Conservation (phyloP, 2,113 vertebrate species). For the Nannobrachium achirus region DNA sequence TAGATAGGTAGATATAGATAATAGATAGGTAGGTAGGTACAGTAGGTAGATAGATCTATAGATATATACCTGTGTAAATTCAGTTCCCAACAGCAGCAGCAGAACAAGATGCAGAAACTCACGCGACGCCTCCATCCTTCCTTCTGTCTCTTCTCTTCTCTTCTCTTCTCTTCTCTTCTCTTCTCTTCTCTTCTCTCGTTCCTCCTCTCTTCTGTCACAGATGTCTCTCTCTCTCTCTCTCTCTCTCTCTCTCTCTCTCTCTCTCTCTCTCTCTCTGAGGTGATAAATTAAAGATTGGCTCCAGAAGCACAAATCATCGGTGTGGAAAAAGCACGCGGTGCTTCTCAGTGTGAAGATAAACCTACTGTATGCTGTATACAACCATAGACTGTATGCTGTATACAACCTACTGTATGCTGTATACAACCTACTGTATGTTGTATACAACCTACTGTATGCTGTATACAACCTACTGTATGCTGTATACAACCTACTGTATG, state of each 20-base stretch:
- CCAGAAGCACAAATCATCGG: conserved; percentile 18
- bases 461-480: too few relatives aligned
- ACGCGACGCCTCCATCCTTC: conserved; percentile 62
- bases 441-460: too few relatives aligned
- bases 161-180: neutral
- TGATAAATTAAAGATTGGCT: conserved; percentile 10
- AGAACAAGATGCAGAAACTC: conserved; percentile 46
- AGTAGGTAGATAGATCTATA: too few relatives aligned
- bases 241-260: neutral
- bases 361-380: too few relatives aligned
- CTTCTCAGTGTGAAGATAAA: too few relatives aligned
- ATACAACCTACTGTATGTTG: too few relatives aligned
- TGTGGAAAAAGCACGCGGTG: conserved; percentile 39
- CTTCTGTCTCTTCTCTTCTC: neutral
- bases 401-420: too few relatives aligned
- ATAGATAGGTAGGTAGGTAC: neutral
- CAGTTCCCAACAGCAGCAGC: conserved; percentile 51
- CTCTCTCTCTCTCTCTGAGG: neutral
- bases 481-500: too few relatives aligned
- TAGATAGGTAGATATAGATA: neutral
- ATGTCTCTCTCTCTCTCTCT: neutral
- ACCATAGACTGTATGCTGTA: too few relatives aligned
- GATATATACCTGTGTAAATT: conserved; percentile 48
- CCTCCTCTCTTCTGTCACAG: conserved; percentile 6
- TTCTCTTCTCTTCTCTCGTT: neutral